phyloP scores from a whole-genome alignment of 2,113 vertebrate species.

The Ivindomyrus marchei region DNA sequence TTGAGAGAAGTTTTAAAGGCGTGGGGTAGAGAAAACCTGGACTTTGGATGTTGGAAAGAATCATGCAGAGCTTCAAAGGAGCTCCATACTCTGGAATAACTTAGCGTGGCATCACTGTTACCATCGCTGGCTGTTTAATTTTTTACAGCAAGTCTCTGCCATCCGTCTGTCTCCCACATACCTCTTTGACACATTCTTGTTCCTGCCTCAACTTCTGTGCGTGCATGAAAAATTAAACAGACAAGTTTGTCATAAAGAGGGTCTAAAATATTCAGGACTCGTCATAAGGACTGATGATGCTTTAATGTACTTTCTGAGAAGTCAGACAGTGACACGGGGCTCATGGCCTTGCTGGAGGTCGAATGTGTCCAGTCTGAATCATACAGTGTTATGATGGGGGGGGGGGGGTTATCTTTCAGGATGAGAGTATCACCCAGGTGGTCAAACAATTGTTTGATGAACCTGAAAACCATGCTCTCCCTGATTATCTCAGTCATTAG shows the following conservation, averaged over 20 bases:
- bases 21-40: not conserved
- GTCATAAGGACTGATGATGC: not conserved
- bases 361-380: not conserved
- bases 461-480: not conserved
- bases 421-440: not conserved
- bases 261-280: not conserved
- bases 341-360: not conserved
- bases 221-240: constrained; percentile 38
- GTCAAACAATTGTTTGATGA: not conserved
- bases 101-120: not conserved
- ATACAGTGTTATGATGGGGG: not conserved
- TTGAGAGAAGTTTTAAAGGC: not conserved
- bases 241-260: constrained; percentile 29
- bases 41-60: not conserved
- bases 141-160: constrained; percentile 25
- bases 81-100: not conserved
- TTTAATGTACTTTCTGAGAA: constrained; percentile 2
- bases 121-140: constrained; percentile 24
- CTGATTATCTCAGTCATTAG: not conserved
- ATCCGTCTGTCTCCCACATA: constrained; percentile 32
- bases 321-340: not conserved
- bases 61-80: not conserved
- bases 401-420: not conserved
- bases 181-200: constrained; percentile 21
- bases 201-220: constrained; percentile 21